These are phyloP conservation scores for Ceratosolen fusciceps DNA, from an alignment of 1,140 invertebrate genomes.

Conservation along the genomic window DNA sequence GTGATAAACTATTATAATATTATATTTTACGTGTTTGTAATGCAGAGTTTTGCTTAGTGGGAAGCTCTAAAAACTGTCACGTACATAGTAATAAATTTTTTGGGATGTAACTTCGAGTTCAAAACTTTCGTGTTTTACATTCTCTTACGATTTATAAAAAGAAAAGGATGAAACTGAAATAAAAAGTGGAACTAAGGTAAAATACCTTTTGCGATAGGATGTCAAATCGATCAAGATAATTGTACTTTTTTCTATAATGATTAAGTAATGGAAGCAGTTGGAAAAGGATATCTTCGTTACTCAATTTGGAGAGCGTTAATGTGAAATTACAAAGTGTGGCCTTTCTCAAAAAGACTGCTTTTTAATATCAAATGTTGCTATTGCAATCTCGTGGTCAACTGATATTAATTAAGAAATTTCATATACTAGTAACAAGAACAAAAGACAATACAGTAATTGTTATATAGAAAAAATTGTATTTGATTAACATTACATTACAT, in stretches of 20 bases:
- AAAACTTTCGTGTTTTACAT: constrained; percentile 25
- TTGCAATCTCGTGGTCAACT: constrained; percentile 22
- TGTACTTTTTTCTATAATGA: constrained; percentile 39
- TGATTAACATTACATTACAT: no score
- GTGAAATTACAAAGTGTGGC: constrained; percentile 42
- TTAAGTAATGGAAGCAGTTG: constrained; percentile 16
- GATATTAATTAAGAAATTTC: neutral
- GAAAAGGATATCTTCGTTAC: constrained; percentile 40
- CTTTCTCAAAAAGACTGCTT: constrained; percentile 45
- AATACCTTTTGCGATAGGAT: neutral
- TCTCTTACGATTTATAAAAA: constrained; percentile 20
- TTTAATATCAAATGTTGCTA: constrained; percentile 31
- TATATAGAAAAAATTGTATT: no score
- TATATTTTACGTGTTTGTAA: constrained; percentile 20
- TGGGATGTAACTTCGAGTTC: constrained; percentile 28
- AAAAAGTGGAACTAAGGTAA: constrained; percentile 3
- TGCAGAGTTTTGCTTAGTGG: constrained; percentile 27
- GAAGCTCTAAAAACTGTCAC: constrained; percentile 35
- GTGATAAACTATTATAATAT: constrained; percentile 32
- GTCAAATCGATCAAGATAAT: constrained; percentile 27
- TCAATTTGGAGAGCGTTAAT: constrained; percentile 17
- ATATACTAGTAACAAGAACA: neutral
- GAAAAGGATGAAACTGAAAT: neutral
- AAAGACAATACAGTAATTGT: no score
- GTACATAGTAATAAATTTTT: constrained; percentile 18